Conservation (phyloP, 2,888 invertebrate species). For the Oscheius sp. region DNA sequence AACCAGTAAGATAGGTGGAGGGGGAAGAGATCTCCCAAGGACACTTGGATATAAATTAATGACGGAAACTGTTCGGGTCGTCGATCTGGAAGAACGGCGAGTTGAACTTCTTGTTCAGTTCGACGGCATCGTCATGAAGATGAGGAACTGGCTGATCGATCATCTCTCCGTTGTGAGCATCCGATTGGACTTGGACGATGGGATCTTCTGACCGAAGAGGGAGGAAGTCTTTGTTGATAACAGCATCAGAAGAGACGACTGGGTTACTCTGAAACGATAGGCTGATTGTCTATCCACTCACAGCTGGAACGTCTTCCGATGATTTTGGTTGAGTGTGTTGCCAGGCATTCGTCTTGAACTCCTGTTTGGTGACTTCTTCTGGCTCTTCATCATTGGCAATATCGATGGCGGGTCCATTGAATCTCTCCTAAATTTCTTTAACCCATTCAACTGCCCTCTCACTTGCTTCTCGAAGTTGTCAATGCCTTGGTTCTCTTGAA, state of each 20-base stretch:
- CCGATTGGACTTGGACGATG: conserved; percentile 4
- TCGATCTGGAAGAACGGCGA: conserved; percentile 51
- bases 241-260: conserved; percentile 31
- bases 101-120: conserved; percentile 24
- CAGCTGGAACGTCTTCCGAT: conserved; percentile 17
- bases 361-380: conserved; percentile 2
- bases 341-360: conserved; percentile 30
- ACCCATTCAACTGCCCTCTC: neutral
- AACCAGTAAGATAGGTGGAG: conserved; percentile 22
- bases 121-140: conserved; percentile 18
- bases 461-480: conserved; percentile 34
- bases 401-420: conserved; percentile 33
- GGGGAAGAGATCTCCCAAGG: conserved; percentile 25
- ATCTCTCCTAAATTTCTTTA: conserved; percentile 26
- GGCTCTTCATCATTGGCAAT: conserved; percentile 23
- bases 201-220: conserved; percentile 45
- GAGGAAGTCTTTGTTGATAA: conserved; percentile 43
- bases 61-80: conserved; percentile 38
- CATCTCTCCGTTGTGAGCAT: conserved; percentile 14
- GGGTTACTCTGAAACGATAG: conserved; percentile 6
- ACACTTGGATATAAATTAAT: conserved; percentile 29
- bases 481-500: conserved; percentile 18
- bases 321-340: conserved; percentile 32
- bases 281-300: neutral
- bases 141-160: neutral